Conservation (phyloP, 2,888 invertebrate genomes). For the Rhynchonema sp. region DNA sequence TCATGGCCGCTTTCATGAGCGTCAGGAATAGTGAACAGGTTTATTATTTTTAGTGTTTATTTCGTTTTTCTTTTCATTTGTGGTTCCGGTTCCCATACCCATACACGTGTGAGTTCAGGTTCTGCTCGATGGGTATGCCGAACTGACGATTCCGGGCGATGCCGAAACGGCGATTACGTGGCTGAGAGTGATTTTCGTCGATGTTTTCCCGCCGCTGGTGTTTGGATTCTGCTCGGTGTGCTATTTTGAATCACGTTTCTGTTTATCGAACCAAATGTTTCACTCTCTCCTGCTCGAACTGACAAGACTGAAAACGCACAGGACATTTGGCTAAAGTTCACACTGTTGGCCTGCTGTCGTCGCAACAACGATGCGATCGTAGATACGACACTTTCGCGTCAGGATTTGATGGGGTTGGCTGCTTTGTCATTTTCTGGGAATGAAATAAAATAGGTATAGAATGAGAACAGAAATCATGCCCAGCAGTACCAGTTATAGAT, state of each 20-base stretch:
- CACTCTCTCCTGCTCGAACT: neutral
- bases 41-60: too few relatives aligned
- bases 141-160: slow-evolving; percentile 4
- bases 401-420: too few relatives aligned
- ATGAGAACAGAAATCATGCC: too few relatives aligned
- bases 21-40: neutral
- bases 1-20: neutral
- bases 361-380: slow-evolving; percentile 10
- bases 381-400: too few relatives aligned
- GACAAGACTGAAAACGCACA: neutral
- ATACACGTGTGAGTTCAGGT: too few relatives aligned
- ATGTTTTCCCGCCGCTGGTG: slow-evolving; percentile 14
- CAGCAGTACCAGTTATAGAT: too few relatives aligned
- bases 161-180: slow-evolving; percentile 19
- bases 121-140: neutral
- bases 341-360: slow-evolving; percentile 16
- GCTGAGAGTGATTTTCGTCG: slow-evolving; percentile 15
- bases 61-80: too few relatives aligned
- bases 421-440: too few relatives aligned
- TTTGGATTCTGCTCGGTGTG: slow-evolving; percentile 14
- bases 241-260: neutral
- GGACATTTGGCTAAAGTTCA: slow-evolving; percentile 5
- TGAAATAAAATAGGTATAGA: too few relatives aligned
- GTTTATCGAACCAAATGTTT: neutral
- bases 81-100: too few relatives aligned